Evolutionary conservation across 2,888 invertebrate genomes (phyloP).

Genomic region (Drosophila gaucha): DNA sequence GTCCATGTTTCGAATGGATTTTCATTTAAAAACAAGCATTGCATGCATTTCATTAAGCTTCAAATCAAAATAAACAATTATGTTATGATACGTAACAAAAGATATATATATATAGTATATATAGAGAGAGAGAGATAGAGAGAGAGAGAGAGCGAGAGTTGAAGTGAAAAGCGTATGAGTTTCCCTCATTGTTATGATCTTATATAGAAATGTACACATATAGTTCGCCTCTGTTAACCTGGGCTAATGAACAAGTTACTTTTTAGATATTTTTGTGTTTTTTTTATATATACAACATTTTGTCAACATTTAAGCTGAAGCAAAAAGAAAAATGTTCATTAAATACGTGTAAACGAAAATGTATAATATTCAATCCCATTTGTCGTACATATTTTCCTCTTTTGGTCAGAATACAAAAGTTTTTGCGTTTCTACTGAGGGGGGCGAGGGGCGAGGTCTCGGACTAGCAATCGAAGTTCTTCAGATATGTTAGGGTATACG

Average conservation of each 20-base stretch:
- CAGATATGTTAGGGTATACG: constrained; percentile 3
- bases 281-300: constrained; percentile 22
- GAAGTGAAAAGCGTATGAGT: constrained; percentile 47
- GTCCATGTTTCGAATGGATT: constrained; percentile 26
- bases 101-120: not conserved
- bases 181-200: constrained; percentile 27
- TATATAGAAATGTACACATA: constrained; percentile 27
- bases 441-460: constrained; percentile 32
- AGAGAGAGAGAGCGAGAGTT: constrained; percentile 2
- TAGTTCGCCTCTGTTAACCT: constrained; percentile 44
- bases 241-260: constrained; percentile 81
- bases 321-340: constrained; percentile 84
- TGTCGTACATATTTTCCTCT: constrained; percentile 46
- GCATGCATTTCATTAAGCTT: constrained; percentile 65
- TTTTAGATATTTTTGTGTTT: constrained; percentile 50
- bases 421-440: constrained; percentile 38
- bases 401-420: constrained; percentile 46
- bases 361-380: constrained; percentile 86
- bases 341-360: constrained; percentile 86
- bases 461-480: constrained; percentile 43
- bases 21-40: constrained; percentile 50
- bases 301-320: constrained; percentile 53
- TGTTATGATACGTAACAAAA: constrained; percentile 39
- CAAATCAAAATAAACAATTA: constrained; percentile 32
- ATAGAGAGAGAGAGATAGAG: not conserved